These are phyloP conservation scores for Achlya flavicornis DNA, from an alignment of 2,888 invertebrate species.

Conservation along the genomic window DNA sequence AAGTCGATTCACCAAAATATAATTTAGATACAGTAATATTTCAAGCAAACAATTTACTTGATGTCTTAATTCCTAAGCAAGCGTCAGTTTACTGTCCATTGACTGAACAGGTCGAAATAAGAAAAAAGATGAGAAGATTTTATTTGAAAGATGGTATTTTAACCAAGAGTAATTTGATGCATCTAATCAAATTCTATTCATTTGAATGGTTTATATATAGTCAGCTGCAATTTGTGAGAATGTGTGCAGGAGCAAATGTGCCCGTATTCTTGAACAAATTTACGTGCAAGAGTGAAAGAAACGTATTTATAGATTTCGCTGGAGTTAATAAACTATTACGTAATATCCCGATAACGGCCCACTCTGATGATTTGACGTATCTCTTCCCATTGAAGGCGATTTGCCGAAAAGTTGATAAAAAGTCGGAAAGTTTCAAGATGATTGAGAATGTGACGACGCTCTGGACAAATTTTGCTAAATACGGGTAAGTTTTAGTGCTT, in stretches of 20 bases:
- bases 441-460: conserved; percentile 35
- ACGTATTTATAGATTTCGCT: conserved; percentile 20
- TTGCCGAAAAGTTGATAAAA: conserved; percentile 21
- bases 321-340: conserved; percentile 15
- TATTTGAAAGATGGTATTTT: conserved; percentile 30
- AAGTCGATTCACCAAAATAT: conserved; percentile 11
- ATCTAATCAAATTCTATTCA: conserved; percentile 28
- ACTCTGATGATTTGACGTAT: conserved; percentile 40
- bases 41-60: conserved; percentile 25
- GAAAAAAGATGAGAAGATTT: conserved; percentile 28
- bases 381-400: conserved; percentile 29
- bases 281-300: conserved; percentile 40
- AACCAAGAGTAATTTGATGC: conserved; percentile 23
- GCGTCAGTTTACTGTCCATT: conserved; percentile 20
- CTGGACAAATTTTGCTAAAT: conserved; percentile 44
- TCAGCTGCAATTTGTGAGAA: conserved; percentile 31
- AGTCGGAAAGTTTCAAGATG: conserved; percentile 29
- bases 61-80: conserved; percentile 31
- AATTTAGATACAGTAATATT: conserved; percentile 21
- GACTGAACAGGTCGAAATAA: conserved; percentile 32
- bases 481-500: conserved; percentile 33
- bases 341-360: conserved; percentile 25
- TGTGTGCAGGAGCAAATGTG: conserved; percentile 29
- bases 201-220: conserved; percentile 30
- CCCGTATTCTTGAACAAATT: conserved; percentile 42